Evolutionary conservation across 2,888 invertebrate species (phyloP).

Genomic region (Pycnomerus fuliginosus): DNA sequence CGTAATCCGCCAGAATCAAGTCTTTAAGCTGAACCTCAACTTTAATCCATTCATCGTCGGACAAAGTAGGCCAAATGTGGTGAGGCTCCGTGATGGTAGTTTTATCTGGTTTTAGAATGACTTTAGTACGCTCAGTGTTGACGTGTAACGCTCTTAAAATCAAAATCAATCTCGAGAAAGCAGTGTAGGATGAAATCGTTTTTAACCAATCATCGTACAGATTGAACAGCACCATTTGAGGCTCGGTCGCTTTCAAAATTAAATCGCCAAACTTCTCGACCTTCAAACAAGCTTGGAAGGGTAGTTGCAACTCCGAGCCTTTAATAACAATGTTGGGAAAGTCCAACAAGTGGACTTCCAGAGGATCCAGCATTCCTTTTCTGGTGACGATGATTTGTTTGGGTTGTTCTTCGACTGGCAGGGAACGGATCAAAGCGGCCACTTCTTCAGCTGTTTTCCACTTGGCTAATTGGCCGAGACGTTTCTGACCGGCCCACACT

Average conservation of each 20-base stretch:
- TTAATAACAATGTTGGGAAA: constrained; percentile 99
- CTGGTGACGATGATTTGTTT: constrained; percentile 99
- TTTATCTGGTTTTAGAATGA: constrained; percentile 97
- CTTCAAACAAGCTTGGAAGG: constrained; percentile 98
- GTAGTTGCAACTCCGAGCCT: constrained; percentile 96
- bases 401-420: constrained; percentile 99
- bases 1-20: constrained; percentile 97
- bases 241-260: constrained; percentile 98
- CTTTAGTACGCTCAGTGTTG: constrained; percentile 98
- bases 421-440: constrained; percentile 95
- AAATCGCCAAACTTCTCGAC: constrained; percentile 99
- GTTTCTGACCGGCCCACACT: constrained; percentile 99
- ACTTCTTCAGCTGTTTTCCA: constrained; percentile 99
- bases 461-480: constrained; percentile 95
- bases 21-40: constrained; percentile 98
- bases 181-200: constrained; percentile 98
- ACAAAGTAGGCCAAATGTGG: constrained; percentile 98
- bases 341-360: constrained; percentile 98
- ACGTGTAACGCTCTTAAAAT: constrained; percentile 97
- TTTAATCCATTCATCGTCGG: constrained; percentile 99
- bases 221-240: constrained; percentile 99
- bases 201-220: constrained; percentile 99
- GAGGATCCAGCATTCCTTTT: constrained; percentile 99
- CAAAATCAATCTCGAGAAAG: constrained; percentile 94
- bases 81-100: constrained; percentile 98